phyloP scores from a whole-genome alignment of 2,113 vertebrate genomes.

The Stigmatopora nigra region DNA sequence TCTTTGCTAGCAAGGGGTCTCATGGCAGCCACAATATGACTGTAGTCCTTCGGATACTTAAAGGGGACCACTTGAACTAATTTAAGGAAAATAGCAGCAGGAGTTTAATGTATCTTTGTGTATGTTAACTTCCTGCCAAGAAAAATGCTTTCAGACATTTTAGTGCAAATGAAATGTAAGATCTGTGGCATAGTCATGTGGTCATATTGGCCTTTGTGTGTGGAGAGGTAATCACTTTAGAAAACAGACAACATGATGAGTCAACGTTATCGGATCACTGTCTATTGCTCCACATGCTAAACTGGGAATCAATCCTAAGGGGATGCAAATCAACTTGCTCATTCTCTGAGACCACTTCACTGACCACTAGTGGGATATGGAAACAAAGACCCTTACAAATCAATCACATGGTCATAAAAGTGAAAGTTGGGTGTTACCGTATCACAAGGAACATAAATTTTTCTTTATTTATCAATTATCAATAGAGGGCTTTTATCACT shows the following conservation, averaged over 20 bases:
- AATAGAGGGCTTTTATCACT: not conserved
- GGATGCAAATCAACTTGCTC: slow-evolving; percentile 43
- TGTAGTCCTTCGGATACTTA: not conserved
- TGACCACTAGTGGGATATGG: slow-evolving; percentile 27
- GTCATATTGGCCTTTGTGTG: slow-evolving; percentile 10
- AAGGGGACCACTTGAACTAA: not conserved
- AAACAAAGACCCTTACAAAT: slow-evolving; percentile 40
- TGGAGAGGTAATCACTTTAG: slow-evolving; percentile 54
- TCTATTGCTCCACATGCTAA: slow-evolving; percentile 30
- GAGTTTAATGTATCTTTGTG: not conserved
- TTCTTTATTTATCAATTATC: not conserved
- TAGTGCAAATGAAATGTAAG: slow-evolving; percentile 23
- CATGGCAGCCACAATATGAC: not conserved
- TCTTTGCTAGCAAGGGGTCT: not conserved
- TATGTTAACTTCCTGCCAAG: not conserved
- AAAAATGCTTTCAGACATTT: slow-evolving; percentile 5
- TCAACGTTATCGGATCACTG: slow-evolving; percentile 29
- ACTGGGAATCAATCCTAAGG: slow-evolving; percentile 19
- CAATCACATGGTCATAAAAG: not conserved
- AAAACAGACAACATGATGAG: slow-evolving; percentile 44
- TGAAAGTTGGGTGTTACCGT: slow-evolving; percentile 5
- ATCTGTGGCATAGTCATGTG: slow-evolving; percentile 18
- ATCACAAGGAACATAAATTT: slow-evolving; percentile 13
- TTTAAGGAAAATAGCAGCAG: not conserved
- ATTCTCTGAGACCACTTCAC: slow-evolving; percentile 20